Evolutionary conservation across 2,113 vertebrate genomes (phyloP).

Genomic region (Strix aluco): DNA sequence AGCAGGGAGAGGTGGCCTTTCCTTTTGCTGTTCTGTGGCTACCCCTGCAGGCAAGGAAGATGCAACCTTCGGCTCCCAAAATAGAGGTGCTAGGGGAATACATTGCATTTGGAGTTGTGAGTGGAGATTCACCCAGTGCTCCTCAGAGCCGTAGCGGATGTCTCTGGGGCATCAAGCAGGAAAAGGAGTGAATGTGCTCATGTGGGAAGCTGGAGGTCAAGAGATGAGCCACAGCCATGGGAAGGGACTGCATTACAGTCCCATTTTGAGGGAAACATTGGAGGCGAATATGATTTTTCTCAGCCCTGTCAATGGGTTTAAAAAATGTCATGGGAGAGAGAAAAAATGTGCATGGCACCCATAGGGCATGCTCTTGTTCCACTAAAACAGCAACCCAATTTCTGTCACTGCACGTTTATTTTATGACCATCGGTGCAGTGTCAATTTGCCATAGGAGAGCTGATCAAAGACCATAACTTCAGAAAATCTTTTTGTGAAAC

Average conservation of each 20-base stretch:
- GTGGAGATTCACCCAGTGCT: neutral
- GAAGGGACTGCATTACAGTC: neutral
- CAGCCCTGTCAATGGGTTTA: neutral
- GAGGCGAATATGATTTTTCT: neutral
- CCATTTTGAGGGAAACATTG: neutral
- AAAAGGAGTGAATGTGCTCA: neutral
- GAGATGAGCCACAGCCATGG: neutral
- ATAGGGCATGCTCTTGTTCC: neutral
- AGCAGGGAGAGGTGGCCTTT: neutral
- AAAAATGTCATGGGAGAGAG: neutral
- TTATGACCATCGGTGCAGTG: neutral
- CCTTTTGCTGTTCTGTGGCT: slow-evolving; percentile 28
- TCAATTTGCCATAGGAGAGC: neutral
- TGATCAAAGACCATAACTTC: slow-evolving; percentile 39
- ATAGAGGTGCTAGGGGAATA: neutral
- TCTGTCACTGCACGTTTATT: neutral
- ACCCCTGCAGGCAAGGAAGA: slow-evolving; percentile 38
- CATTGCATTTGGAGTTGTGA: neutral
- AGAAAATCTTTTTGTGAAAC: slow-evolving; percentile 11
- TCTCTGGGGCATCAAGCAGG: neutral
- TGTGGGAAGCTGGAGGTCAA: neutral
- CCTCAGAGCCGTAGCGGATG: neutral
- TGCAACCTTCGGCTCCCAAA: neutral
- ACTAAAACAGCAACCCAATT: neutral
- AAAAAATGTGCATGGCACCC: neutral